A percentile compares a stretch with the other conserved stretches of the same genome.
phyloP scores from a whole-genome alignment of 2,888 invertebrate genomes.

The Cerceris rybyensis region DNA sequence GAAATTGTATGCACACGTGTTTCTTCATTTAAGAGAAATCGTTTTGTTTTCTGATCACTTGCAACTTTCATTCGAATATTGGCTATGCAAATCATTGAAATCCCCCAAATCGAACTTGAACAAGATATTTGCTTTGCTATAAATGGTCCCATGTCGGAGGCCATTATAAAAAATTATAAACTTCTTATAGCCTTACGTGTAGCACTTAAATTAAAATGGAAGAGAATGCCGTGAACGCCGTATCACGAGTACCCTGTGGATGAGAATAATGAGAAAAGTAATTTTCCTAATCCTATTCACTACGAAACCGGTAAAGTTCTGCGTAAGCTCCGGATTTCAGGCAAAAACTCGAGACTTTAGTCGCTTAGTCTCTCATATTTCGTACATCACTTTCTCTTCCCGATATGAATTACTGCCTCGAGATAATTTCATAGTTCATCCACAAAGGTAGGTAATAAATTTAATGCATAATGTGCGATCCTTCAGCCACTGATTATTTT shows the following conservation, averaged over 20 bases:
- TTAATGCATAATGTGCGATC: too few species aligned
- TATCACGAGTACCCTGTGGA: neutral
- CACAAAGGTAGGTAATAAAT: too few species aligned
- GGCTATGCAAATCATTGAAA: neutral
- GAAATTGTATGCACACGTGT: too few species aligned
- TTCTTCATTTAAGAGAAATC: too few species aligned
- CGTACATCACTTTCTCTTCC: neutral
- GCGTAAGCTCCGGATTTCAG: neutral
- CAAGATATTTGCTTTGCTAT: neutral
- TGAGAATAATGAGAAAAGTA: constrained; percentile 16
- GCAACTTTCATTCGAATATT: too few species aligned
- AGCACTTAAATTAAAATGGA: neutral
- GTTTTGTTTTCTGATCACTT: too few species aligned
- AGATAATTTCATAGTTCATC: neutral
- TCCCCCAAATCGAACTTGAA: neutral
- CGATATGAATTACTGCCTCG: neutral
- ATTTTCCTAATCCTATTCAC: constrained; percentile 7
- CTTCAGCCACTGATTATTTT: too few species aligned
- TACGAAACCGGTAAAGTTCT: neutral
- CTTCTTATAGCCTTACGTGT: neutral
- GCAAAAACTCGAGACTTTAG: neutral
- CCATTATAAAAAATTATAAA: neutral
- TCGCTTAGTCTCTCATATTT: neutral
- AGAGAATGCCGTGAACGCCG: neutral
- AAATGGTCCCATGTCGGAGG: neutral